These are phyloP conservation scores for Belgica antarctica DNA, from an alignment of 2,888 invertebrate genomes.

Conservation along the genomic window DNA sequence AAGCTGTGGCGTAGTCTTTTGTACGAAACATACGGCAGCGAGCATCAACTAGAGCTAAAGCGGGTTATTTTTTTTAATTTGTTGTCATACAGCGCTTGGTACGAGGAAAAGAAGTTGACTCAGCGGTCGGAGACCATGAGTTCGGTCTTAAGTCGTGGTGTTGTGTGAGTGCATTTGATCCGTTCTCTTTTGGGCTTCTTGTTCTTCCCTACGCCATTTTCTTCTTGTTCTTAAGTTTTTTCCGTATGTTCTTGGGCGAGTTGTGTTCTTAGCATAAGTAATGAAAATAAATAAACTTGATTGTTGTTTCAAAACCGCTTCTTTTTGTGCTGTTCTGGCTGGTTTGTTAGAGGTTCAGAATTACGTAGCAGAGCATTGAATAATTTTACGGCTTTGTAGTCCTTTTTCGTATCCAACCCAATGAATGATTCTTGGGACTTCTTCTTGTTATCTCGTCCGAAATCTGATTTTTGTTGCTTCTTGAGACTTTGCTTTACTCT, in stretches of 20 bases:
- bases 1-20: conserved; percentile 4
- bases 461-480: neutral
- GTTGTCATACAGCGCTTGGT: conserved; percentile 24
- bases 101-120: conserved; percentile 9
- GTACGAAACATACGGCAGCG: conserved; percentile 42
- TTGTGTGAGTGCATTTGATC: conserved; percentile 31
- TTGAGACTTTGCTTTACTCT: neutral
- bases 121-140: neutral
- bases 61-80: conserved; percentile 16
- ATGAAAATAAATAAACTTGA: conserved; percentile 42
- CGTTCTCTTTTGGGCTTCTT: conserved; percentile 33
- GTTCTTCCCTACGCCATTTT: conserved; percentile 30
- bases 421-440: neutral
- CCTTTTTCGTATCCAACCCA: conserved; percentile 13
- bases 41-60: conserved; percentile 39
- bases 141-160: neutral
- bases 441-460: neutral
- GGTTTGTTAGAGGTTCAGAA: conserved; percentile 3
- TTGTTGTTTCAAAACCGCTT: conserved; percentile 41
- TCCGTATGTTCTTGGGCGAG: conserved; percentile 38
- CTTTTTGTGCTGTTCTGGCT: neutral
- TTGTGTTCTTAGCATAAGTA: conserved; percentile 40
- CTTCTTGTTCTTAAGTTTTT: conserved; percentile 11
- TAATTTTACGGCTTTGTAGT: conserved; percentile 41
- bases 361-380: conserved; percentile 26